Evolutionary conservation across 2,797 vertebrate species (phyloP).

Genomic region (Setipinna tenuifilis): DNA sequence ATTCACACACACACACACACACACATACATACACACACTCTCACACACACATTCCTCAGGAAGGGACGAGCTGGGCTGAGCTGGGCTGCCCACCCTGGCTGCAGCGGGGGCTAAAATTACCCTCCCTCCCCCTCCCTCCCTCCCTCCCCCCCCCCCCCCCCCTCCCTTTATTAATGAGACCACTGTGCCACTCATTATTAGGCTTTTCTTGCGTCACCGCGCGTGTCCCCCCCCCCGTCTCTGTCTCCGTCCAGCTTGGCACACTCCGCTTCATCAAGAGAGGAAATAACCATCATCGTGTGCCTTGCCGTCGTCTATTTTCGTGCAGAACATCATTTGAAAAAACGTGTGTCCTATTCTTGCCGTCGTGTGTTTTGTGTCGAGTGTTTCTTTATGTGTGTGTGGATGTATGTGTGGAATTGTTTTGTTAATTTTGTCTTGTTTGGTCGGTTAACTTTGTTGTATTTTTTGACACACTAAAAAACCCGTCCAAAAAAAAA

Average conservation of each 20-base stretch:
- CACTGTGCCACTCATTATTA: conserved; percentile 93
- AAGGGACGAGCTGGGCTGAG: no score
- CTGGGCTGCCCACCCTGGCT: conserved; percentile 71
- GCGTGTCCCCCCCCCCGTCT: conserved; percentile 83
- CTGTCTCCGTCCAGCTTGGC: conserved; percentile 81
- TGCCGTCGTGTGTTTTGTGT: no score
- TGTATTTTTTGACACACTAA: no score
- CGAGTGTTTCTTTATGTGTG: no score
- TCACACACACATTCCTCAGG: conserved; percentile 85
- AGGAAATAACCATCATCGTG: conserved; percentile 51
- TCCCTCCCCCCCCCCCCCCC: conserved; percentile 68
- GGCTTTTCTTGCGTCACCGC: conserved; percentile 86
- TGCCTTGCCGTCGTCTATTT: conserved; percentile 36
- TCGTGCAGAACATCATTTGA: background rate
- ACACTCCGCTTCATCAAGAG: conserved; percentile 64
- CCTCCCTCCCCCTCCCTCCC: conserved; percentile 75
- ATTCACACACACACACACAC: no score
- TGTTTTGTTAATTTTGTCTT: no score
- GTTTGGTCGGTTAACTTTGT: no score
- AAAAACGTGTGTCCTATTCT: no score
- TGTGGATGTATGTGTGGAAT: no score
- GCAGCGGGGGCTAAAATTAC: conserved; percentile 88
- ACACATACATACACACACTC: no score
- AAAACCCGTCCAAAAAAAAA: conserved; percentile 26
- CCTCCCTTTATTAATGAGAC: conserved; percentile 90